These are phyloP conservation scores for Caenorhabditis virilis DNA, from an alignment of 2,888 invertebrate species.

Conservation along the genomic window DNA sequence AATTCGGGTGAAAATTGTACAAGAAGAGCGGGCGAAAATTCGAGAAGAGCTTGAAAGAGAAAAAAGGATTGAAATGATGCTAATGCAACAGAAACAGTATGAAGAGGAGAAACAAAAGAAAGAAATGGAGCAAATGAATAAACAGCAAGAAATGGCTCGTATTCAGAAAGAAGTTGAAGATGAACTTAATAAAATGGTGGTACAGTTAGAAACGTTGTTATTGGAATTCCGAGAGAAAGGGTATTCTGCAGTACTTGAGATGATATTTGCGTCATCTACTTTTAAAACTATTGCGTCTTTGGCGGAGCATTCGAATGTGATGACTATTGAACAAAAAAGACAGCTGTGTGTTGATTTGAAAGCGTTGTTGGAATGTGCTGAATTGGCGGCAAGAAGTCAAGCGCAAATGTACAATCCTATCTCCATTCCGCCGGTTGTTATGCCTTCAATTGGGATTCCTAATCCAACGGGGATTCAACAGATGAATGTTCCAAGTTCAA, in stretches of 20 bases:
- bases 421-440: neutral
- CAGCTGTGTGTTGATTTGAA: conserved; percentile 13
- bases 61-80: conserved; percentile 16
- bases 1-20: conserved; percentile 11
- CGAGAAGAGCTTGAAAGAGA: conserved; percentile 20
- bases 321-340: conserved; percentile 18
- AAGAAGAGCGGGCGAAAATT: conserved; percentile 25
- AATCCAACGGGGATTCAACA: neutral
- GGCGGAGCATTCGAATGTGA: neutral
- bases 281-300: conserved; percentile 18
- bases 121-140: conserved; percentile 11
- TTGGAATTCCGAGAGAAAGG: conserved; percentile 9
- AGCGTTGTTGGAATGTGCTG: conserved; percentile 6
- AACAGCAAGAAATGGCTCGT: conserved; percentile 7
- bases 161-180: conserved; percentile 16
- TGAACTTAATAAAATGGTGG: conserved; percentile 14
- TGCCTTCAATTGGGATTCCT: neutral
- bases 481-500: neutral
- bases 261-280: conserved; percentile 15
- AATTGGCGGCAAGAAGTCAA: neutral
- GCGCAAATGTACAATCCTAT: neutral
- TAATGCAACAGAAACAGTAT: conserved; percentile 18
- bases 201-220: conserved; percentile 8
- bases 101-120: conserved; percentile 3
- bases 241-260: conserved; percentile 5